Conservation (phyloP, 2,888 invertebrate species). For the Stenichneumon culpator region DNA sequence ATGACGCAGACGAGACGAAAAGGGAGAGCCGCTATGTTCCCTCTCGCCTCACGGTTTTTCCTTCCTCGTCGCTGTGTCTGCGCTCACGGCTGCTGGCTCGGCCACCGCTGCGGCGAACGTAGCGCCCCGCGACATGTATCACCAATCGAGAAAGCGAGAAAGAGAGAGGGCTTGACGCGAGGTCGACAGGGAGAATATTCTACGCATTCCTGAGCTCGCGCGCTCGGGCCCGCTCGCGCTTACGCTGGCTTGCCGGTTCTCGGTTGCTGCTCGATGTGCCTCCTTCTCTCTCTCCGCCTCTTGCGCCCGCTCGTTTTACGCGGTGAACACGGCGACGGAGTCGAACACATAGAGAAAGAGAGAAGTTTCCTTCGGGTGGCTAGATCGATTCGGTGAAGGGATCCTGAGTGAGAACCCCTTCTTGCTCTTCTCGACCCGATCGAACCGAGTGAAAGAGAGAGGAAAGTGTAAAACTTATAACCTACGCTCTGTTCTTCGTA, state of each 20-base stretch:
- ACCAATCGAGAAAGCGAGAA: constrained; percentile 67
- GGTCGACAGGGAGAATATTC: constrained; percentile 73
- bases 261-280: constrained; percentile 4
- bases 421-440: constrained; percentile 20
- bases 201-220: constrained; percentile 67
- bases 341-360: constrained; percentile 26
- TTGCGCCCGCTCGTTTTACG: constrained; percentile 48
- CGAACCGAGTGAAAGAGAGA: background rate
- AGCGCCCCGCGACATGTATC: constrained; percentile 28
- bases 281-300: background rate
- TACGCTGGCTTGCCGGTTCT: constrained; percentile 40
- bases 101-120: constrained; percentile 37
- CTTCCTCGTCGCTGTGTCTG: constrained; percentile 15
- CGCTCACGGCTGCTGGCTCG: constrained; percentile 1
- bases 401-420: constrained; percentile 43
- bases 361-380: constrained; percentile 11
- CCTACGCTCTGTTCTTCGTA: background rate
- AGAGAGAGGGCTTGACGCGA: constrained; percentile 71
- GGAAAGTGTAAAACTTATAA: background rate
- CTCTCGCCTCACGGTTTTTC: constrained; percentile 12
- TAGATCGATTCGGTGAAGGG: constrained; percentile 54
- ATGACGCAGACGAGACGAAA: constrained; percentile 63
- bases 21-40: constrained; percentile 47
- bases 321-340: constrained; percentile 50
- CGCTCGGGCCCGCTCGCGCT: constrained; percentile 37